Evolutionary conservation across 1,140 invertebrate genomes (phyloP).

Genomic region (Colletes gigas): DNA sequence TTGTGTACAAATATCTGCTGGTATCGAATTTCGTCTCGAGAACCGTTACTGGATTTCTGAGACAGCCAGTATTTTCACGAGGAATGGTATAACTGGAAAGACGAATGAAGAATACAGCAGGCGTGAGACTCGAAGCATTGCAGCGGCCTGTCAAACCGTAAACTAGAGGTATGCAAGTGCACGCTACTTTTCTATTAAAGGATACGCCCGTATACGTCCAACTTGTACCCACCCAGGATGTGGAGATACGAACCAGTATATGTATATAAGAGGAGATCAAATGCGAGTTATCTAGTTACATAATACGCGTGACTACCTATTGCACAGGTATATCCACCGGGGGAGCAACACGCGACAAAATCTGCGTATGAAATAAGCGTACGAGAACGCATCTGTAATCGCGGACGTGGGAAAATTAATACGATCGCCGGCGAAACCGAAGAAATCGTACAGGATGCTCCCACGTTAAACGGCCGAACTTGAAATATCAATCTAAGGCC

Average conservation of each 20-base stretch:
- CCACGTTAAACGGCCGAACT: too few species aligned
- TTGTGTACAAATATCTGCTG: too few species aligned
- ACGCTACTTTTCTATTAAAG: not conserved
- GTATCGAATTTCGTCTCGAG: too few species aligned
- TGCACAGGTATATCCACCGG: not conserved
- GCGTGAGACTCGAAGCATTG: slow-evolving; percentile 13
- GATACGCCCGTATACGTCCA: not conserved
- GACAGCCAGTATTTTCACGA: too few species aligned
- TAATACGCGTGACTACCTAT: not conserved
- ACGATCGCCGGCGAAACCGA: too few species aligned
- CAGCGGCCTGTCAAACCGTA: not conserved
- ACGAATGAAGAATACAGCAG: not conserved
- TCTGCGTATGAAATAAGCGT: not conserved
- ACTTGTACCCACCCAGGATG: not conserved
- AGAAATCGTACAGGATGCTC: too few species aligned
- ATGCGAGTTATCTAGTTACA: not conserved
- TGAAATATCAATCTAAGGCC: too few species aligned
- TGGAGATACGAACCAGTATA: not conserved
- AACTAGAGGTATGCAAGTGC: slow-evolving; percentile 4
- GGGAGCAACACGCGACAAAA: not conserved
- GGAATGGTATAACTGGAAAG: not conserved
- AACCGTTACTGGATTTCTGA: too few species aligned
- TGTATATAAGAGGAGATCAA: not conserved
- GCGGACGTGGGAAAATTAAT: too few species aligned
- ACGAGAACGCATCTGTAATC: too few species aligned